These are phyloP conservation scores for Achlya flavicornis DNA, from an alignment of 2,888 invertebrate genomes.

Conservation along the genomic window DNA sequence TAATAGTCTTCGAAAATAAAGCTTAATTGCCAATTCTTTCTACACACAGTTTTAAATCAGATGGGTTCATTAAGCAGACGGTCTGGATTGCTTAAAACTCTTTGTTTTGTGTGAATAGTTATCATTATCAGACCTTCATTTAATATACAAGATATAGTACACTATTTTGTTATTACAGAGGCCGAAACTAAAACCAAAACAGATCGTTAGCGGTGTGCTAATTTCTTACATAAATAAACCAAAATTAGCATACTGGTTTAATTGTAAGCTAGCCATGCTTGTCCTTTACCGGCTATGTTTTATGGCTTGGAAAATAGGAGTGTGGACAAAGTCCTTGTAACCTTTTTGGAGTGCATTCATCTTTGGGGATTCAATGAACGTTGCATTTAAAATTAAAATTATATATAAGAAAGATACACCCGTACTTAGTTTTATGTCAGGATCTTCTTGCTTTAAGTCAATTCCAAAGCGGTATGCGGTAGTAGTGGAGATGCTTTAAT, in stretches of 20 bases:
- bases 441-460: no score
- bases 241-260: conserved; percentile 30
- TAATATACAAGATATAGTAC: not conserved
- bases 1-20: no score
- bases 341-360: not conserved
- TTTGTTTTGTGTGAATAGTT: no score
- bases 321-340: not conserved
- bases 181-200: conserved; percentile 13
- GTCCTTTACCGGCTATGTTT: conserved; percentile 11
- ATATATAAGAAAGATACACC: no score
- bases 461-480: no score
- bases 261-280: conserved; percentile 15
- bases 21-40: not conserved
- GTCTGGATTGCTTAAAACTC: no score
- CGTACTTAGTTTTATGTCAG: no score
- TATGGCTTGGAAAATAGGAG: conserved; percentile 15
- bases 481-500: no score
- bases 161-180: not conserved
- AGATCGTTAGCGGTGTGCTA: conserved; percentile 23
- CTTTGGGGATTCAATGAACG: not conserved
- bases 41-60: no score
- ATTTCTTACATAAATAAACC: conserved; percentile 30
- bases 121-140: no score
- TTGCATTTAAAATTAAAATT: no score
- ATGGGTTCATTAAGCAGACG: no score